These are phyloP conservation scores for Timandra comae DNA, from an alignment of 2,888 invertebrate genomes.

Conservation along the genomic window DNA sequence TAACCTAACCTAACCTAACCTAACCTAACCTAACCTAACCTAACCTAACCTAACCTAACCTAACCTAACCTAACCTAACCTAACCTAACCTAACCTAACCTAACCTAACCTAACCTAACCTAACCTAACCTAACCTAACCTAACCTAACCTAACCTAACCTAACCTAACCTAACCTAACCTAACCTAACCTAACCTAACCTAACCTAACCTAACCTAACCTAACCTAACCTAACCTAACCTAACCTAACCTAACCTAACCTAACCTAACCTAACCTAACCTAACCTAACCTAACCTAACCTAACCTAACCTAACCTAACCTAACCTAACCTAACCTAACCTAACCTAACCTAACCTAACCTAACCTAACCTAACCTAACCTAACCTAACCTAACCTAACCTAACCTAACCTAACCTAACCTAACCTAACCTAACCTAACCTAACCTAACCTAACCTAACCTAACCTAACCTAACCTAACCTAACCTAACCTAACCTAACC, in stretches of 20 bases:
- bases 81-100: slow-evolving; percentile 16
- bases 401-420: slow-evolving; percentile 15
- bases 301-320: slow-evolving; percentile 15
- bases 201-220: slow-evolving; percentile 16
- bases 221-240: slow-evolving; percentile 16
- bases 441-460: slow-evolving; percentile 24
- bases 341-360: slow-evolving; percentile 15
- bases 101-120: slow-evolving; percentile 16
- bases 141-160: slow-evolving; percentile 16
- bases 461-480: slow-evolving; percentile 23
- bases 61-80: slow-evolving; percentile 16
- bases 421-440: slow-evolving; percentile 21
- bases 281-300: slow-evolving; percentile 15
- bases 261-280: slow-evolving; percentile 15
- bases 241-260: slow-evolving; percentile 13
- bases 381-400: slow-evolving; percentile 15
- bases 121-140: slow-evolving; percentile 16
- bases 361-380: slow-evolving; percentile 15
- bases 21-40: slow-evolving; percentile 16
- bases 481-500: slow-evolving; percentile 20
- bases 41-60: slow-evolving; percentile 15
- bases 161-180: slow-evolving; percentile 16
- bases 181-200: slow-evolving; percentile 16
- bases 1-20: slow-evolving; percentile 16
- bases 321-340: slow-evolving; percentile 15